These are phyloP conservation scores for Holothuria scabra DNA, from an alignment of 53 echinoderm and acorn worm species.

Conservation along the genomic window DNA sequence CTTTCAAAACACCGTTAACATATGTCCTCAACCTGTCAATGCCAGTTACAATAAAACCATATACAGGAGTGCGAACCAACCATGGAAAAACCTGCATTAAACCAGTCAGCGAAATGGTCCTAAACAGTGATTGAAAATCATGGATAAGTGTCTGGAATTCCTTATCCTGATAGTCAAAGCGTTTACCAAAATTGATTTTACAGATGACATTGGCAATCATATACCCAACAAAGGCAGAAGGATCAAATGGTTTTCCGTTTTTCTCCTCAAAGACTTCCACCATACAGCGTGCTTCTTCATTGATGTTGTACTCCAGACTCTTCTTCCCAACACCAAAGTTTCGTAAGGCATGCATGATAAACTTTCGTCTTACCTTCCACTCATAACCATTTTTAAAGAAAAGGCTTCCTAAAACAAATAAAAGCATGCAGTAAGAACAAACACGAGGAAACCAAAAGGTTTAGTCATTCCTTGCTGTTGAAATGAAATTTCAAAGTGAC, in stretches of 20 bases:
- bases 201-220: slow-evolving; percentile 80
- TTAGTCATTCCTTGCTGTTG: too few relatives aligned
- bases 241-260: slow-evolving; percentile 59
- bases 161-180: slow-evolving; percentile 57
- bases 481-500: too few relatives aligned
- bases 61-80: slow-evolving; percentile 66
- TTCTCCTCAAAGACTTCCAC: slow-evolving; percentile 45
- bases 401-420: slow-evolving; percentile 68
- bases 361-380: slow-evolving; percentile 85
- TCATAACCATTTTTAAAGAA: slow-evolving; percentile 66
- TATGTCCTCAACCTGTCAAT: slow-evolving; percentile 14
- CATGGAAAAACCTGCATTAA: slow-evolving; percentile 59
- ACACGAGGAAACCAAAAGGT: too few relatives aligned
- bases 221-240: slow-evolving; percentile 35
- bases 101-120: slow-evolving; percentile 50
- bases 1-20: slow-evolving; percentile 49
- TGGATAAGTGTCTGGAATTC: slow-evolving; percentile 46
- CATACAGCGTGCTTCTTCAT: slow-evolving; percentile 75
- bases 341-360: slow-evolving; percentile 72
- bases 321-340: too few relatives aligned
- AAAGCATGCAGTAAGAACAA: background rate
- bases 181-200: slow-evolving; percentile 72
- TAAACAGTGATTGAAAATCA: slow-evolving; percentile 24
- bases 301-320: too few relatives aligned
- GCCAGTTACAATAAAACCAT: slow-evolving; percentile 43